These are phyloP conservation scores for Coelopa pilipes DNA, from an alignment of 2,888 invertebrate species.

Conservation along the genomic window DNA sequence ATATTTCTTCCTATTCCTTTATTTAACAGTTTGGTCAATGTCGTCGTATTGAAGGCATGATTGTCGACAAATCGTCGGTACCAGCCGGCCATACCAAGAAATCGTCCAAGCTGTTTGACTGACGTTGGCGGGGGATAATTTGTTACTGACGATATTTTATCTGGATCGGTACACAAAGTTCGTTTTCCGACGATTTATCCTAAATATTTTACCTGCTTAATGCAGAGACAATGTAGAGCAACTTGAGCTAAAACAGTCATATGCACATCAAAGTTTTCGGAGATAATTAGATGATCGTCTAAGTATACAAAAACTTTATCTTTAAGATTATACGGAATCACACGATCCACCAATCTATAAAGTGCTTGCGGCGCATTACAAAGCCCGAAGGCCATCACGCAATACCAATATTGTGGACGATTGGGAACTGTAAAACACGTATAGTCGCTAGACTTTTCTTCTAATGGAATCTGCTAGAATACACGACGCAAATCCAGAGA, in stretches of 20 bases:
- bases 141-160: constrained; percentile 15
- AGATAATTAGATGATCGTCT: constrained; percentile 14
- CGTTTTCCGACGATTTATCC: constrained; percentile 38
- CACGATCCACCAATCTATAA: constrained; percentile 27
- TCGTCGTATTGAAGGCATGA: constrained; percentile 38
- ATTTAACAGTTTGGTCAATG: constrained; percentile 40
- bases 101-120: constrained; percentile 22
- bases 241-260: neutral
- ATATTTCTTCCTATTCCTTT: constrained; percentile 7
- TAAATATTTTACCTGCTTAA: constrained; percentile 17
- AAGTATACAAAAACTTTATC: constrained; percentile 3
- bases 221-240: neutral
- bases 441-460: constrained; percentile 29
- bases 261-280: constrained; percentile 16
- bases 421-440: constrained; percentile 21
- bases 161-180: constrained; percentile 21
- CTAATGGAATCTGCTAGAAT: constrained; percentile 40
- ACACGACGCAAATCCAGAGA: constrained; percentile 37
- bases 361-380: constrained; percentile 29
- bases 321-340: constrained; percentile 6
- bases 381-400: constrained; percentile 34
- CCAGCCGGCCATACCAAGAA: constrained; percentile 29
- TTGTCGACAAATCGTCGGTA: constrained; percentile 41
- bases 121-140: constrained; percentile 24
- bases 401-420: constrained; percentile 19